These are phyloP conservation scores for Smutsia temminckii DNA, from an alignment of 2,797 vertebrate species.

Conservation along the genomic window DNA sequence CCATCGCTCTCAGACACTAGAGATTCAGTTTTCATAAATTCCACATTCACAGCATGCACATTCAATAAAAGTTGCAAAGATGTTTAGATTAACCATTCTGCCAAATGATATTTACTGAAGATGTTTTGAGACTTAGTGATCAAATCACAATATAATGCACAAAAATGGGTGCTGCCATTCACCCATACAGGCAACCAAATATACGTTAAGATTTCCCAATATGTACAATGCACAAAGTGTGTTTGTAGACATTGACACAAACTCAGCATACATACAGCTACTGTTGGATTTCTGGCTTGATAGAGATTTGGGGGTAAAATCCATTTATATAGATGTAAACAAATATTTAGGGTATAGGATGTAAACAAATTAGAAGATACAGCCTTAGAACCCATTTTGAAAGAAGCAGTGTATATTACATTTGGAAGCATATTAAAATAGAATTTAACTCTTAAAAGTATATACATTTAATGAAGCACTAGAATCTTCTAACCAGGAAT, in stretches of 20 bases:
- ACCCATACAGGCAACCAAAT: not conserved
- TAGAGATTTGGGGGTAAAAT: not conserved
- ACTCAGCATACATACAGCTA: not conserved
- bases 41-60: conserved; percentile 16
- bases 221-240: rapidly evolving
- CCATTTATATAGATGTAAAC: not conserved
- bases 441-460: not conserved
- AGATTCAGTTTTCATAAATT: conserved; percentile 56
- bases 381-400: not conserved
- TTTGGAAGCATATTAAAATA: not conserved
- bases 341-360: not conserved
- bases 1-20: conserved; percentile 13
- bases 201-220: not conserved
- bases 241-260: not conserved
- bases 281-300: not conserved
- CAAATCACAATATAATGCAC: not conserved
- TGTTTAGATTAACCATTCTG: conserved; percentile 58
- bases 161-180: not conserved
- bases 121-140: conserved; percentile 29
- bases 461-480: not conserved
- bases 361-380: not conserved
- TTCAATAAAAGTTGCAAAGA: conserved; percentile 37
- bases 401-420: rapidly evolving
- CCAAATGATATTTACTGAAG: conserved; percentile 29
- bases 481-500: not conserved